These are phyloP conservation scores for Rhamphomyia laevipes DNA, from an alignment of 2,888 invertebrate genomes.

Conservation along the genomic window DNA sequence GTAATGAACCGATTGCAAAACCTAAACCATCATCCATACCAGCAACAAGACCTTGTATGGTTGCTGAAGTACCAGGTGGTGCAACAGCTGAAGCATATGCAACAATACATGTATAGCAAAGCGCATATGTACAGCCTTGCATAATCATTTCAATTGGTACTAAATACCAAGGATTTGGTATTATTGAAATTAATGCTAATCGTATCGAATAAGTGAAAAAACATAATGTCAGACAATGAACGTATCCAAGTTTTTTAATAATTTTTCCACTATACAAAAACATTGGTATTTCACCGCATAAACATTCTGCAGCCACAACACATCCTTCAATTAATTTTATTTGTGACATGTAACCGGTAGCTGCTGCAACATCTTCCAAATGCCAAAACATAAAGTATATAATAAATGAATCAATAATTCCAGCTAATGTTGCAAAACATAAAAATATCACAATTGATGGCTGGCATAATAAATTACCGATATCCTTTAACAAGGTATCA, in stretches of 20 bases:
- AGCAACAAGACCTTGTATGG: conserved; percentile 74
- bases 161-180: conserved; percentile 71
- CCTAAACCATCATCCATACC: conserved; percentile 81
- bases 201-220: conserved; percentile 65
- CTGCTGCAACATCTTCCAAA: conserved; percentile 59
- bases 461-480: conserved; percentile 48
- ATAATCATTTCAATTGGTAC: conserved; percentile 66
- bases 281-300: conserved; percentile 67
- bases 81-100: conserved; percentile 54
- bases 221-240: conserved; percentile 63
- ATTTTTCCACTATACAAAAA: conserved; percentile 64
- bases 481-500: conserved; percentile 54
- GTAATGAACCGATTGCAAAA: conserved; percentile 61
- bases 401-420: conserved; percentile 67
- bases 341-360: conserved; percentile 47
- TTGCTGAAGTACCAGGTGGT: conserved; percentile 65
- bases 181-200: conserved; percentile 60
- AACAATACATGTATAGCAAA: conserved; percentile 73
- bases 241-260: conserved; percentile 65
- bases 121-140: conserved; percentile 79
- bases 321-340: conserved; percentile 71
- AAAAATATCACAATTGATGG: conserved; percentile 58
- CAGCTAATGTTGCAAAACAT: conserved; percentile 60
- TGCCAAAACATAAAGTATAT: conserved; percentile 79
- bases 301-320: conserved; percentile 65